phyloP scores from a whole-genome alignment of 1,140 invertebrate genomes.

The Polyergus mexicanus region DNA sequence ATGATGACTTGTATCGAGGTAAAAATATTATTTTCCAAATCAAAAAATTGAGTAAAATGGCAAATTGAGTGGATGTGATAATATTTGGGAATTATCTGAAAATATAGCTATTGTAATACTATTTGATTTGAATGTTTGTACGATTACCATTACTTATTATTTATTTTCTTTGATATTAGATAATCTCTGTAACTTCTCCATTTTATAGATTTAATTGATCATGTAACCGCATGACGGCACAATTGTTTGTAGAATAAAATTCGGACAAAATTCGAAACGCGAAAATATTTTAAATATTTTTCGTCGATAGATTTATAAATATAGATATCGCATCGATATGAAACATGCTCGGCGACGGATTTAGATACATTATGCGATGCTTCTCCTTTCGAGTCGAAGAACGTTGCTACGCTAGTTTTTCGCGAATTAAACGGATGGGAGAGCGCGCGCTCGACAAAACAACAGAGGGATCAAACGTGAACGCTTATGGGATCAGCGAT shows the following conservation, averaged over 20 bases:
- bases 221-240: background rate
- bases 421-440: conserved; percentile 72
- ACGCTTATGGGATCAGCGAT: conserved; percentile 85
- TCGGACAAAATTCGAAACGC: too few relatives aligned
- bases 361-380: conserved; percentile 38
- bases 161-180: background rate
- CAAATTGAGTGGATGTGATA: background rate
- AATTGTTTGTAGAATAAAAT: too few relatives aligned
- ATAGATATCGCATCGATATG: conserved; percentile 1
- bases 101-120: background rate
- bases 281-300: conserved; percentile 4
- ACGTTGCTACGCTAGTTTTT: conserved; percentile 62
- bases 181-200: background rate
- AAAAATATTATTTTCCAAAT: background rate
- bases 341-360: background rate
- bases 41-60: background rate
- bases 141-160: background rate
- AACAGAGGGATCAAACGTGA: conserved; percentile 84
- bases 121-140: background rate
- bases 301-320: background rate
- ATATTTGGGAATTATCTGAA: background rate
- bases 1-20: background rate
- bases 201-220: background rate
- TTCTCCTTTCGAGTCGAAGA: conserved; percentile 64
- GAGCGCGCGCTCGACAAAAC: conserved; percentile 76